Conservation (phyloP, 2,113 vertebrate species). For the Erythrolamprus reginae region DNA sequence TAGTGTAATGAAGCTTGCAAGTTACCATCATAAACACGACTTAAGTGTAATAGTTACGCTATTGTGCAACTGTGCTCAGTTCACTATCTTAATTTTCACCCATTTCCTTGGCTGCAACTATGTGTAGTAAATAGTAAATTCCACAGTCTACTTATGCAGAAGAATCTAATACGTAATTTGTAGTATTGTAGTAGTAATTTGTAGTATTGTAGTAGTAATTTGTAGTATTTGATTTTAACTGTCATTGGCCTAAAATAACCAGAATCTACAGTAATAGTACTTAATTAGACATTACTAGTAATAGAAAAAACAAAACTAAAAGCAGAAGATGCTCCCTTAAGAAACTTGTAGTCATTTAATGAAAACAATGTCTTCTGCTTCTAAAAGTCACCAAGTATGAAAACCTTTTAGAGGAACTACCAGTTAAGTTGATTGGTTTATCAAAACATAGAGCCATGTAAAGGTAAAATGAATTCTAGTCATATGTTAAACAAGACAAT, state of each 20-base stretch:
- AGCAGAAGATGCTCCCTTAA: background rate
- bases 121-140: background rate
- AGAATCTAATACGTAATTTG: background rate
- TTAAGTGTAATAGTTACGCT: background rate
- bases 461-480: background rate
- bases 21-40: background rate
- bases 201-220: background rate
- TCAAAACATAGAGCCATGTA: background rate
- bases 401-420: background rate
- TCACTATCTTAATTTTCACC: background rate
- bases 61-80: background rate
- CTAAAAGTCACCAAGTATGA: background rate
- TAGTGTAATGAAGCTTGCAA: background rate
- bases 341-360: background rate
- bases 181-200: no score
- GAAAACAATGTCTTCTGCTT: background rate
- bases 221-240: background rate
- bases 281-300: background rate
- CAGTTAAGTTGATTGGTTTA: background rate
- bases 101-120: background rate
- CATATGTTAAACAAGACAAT: background rate
- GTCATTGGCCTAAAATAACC: background rate
- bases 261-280: background rate
- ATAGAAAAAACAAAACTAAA: background rate
- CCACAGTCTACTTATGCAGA: background rate